Conservation (phyloP, 2,888 invertebrate genomes). For the Fabriciana adippe region DNA sequence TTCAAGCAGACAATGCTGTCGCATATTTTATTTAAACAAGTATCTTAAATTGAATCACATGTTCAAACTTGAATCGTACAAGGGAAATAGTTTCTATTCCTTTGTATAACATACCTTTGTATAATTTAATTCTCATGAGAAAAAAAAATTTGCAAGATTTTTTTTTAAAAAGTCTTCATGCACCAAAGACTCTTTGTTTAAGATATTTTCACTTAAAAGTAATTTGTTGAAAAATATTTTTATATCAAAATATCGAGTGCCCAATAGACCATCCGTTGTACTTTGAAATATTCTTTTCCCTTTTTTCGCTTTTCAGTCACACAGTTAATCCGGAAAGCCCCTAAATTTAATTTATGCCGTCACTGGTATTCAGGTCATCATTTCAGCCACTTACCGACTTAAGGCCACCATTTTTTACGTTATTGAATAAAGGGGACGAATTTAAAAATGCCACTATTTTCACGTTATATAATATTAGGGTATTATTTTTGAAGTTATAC, state of each 20-base stretch:
- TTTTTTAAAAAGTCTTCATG: too few relatives aligned
- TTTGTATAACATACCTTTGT: neutral
- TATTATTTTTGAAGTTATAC: constrained; percentile 4
- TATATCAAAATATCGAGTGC: constrained; percentile 3
- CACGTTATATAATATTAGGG: neutral
- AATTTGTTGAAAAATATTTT: constrained; percentile 1
- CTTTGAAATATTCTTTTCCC: constrained; percentile 14
- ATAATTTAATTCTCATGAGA: too few relatives aligned
- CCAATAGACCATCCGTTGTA: constrained; percentile 7
- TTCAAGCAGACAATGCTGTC: too few relatives aligned
- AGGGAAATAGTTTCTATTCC: neutral
- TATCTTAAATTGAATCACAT: constrained; percentile 7
- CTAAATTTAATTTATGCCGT: constrained; percentile 20
- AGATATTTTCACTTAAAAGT: neutral
- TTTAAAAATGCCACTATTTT: constrained; percentile 7
- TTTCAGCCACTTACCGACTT: constrained; percentile 17
- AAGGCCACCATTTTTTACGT: constrained; percentile 19
- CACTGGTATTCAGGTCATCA: constrained; percentile 20
- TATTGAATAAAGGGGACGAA: constrained; percentile 3
- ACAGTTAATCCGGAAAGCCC: constrained; percentile 13
- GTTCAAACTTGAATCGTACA: neutral
- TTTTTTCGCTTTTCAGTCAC: constrained; percentile 18
- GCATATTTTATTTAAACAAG: neutral
- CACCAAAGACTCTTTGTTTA: too few relatives aligned
- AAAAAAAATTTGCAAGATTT: too few relatives aligned